Conservation (phyloP, 2,888 invertebrate species). For the Athalia cordata region DNA sequence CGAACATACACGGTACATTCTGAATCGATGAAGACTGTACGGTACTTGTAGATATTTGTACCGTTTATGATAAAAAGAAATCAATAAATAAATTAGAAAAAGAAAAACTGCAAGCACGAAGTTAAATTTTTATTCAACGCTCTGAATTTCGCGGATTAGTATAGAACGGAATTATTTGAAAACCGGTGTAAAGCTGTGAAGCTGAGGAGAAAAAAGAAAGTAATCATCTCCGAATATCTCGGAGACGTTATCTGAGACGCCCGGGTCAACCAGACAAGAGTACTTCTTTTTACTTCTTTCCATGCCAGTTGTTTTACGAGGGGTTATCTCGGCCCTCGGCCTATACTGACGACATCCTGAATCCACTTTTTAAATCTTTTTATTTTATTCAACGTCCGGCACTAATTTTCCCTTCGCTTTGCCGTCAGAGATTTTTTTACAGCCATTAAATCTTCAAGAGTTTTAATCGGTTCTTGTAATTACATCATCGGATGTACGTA, state of each 20-base stretch:
- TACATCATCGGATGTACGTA: too few relatives aligned
- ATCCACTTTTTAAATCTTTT: constrained; percentile 32
- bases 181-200: not conserved
- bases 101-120: too few relatives aligned
- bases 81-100: too few relatives aligned
- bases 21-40: too few relatives aligned
- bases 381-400: constrained; percentile 54
- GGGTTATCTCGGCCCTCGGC: constrained; percentile 55
- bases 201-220: constrained; percentile 25
- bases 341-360: constrained; percentile 33
- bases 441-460: constrained; percentile 17
- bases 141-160: too few relatives aligned
- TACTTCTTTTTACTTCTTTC: constrained; percentile 47
- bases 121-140: too few relatives aligned
- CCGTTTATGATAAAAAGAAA: too few relatives aligned
- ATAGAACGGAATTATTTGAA: not conserved
- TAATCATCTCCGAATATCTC: constrained; percentile 45
- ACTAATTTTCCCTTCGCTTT: constrained; percentile 43
- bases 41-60: too few relatives aligned
- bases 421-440: constrained; percentile 18
- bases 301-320: constrained; percentile 62
- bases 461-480: not conserved
- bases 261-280: constrained; percentile 49
- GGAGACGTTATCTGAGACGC: constrained; percentile 45
- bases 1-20: too few relatives aligned